Conservation (phyloP, 2,888 invertebrate genomes). For the Sesamia inferens region DNA sequence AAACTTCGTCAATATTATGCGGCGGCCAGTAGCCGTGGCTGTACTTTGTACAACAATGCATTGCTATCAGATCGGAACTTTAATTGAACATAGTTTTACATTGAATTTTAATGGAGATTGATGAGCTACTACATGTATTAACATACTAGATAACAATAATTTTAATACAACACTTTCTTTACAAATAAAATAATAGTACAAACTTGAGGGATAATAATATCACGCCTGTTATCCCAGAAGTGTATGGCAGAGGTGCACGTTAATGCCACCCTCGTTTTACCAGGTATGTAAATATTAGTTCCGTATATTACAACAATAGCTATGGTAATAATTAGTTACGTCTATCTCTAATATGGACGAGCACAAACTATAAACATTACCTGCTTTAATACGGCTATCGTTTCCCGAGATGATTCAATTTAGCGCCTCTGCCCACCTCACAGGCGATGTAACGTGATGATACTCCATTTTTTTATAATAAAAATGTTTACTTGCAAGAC, state of each 20-base stretch:
- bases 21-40: constrained; percentile 18
- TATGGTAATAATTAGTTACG: too few relatives aligned
- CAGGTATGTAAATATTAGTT: too few relatives aligned
- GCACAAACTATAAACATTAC: too few relatives aligned
- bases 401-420: constrained; percentile 46
- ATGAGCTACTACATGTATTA: background rate
- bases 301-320: too few relatives aligned
- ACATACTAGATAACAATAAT: too few relatives aligned
- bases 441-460: constrained; percentile 23
- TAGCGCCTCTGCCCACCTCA: constrained; percentile 21
- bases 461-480: constrained; percentile 3
- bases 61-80: constrained; percentile 57
- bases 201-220: background rate
- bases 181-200: background rate
- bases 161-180: constrained; percentile 2
- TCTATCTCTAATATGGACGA: too few relatives aligned
- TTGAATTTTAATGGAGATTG: constrained; percentile 38
- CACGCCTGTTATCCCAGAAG: rapidly evolving
- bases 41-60: constrained; percentile 41
- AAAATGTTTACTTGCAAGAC: background rate
- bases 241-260: too few relatives aligned
- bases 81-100: constrained; percentile 43
- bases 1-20: constrained; percentile 61
- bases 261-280: too few relatives aligned
- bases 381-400: constrained; percentile 8